Percentiles rank a stretch among this genome's conserved stretches.
These are phyloP conservation scores for Archilochus colubris DNA, from an alignment of 2,113 vertebrate species.

Conservation along the genomic window DNA sequence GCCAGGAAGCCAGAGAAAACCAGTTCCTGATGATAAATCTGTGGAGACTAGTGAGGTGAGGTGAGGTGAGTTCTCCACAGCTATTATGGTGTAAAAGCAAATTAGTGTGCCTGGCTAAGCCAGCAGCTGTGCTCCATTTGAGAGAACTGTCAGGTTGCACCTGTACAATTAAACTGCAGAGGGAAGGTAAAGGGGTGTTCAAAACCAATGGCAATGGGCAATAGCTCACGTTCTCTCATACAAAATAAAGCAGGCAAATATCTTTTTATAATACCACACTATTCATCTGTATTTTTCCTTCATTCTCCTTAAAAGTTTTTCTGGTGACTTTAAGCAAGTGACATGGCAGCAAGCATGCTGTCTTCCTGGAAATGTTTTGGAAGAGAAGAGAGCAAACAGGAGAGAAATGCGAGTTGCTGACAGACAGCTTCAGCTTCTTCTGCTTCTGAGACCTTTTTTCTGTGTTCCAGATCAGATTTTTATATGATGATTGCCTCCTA, in stretches of 20 bases:
- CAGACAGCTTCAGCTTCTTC: neutral
- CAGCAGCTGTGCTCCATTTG: neutral
- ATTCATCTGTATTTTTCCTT: neutral
- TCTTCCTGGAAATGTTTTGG: neutral
- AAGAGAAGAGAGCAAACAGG: neutral
- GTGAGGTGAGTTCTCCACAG: constrained; percentile 72
- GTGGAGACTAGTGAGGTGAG: constrained; percentile 63
- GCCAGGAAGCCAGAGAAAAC: constrained; percentile 87
- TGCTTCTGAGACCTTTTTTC: neutral
- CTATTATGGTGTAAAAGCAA: neutral
- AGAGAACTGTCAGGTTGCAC: neutral
- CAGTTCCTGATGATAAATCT: constrained; percentile 77
- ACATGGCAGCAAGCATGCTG: neutral
- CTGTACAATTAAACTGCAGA: accelerated
- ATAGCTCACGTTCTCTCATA: neutral
- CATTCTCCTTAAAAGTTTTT: neutral
- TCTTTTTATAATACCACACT: neutral
- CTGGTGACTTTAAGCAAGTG: neutral
- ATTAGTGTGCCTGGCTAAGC: neutral
- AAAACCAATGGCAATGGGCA: accelerated
- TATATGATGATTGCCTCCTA: neutral
- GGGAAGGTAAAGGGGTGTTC: neutral
- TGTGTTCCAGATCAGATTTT: neutral
- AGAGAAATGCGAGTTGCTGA: neutral
- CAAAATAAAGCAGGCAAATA: neutral